Conservation (phyloP, 2,888 invertebrate genomes). For the Agapostemon virescens region DNA sequence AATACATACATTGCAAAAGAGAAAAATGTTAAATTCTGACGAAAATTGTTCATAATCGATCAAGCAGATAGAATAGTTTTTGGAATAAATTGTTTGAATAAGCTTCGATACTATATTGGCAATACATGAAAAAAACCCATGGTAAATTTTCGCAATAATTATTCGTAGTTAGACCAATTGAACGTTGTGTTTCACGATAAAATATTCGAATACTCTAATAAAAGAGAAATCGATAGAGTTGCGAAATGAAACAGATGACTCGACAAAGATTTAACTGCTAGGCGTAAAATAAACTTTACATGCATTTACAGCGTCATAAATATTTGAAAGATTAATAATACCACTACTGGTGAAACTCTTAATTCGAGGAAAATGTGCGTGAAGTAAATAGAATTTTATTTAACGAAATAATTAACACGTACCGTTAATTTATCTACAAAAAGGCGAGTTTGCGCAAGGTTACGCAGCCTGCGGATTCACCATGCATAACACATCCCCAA, state of each 20-base stretch:
- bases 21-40: no score
- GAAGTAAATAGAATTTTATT: neutral
- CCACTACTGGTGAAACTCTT: neutral
- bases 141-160: neutral
- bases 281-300: no score
- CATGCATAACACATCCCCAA: no score
- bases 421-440: no score
- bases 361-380: neutral
- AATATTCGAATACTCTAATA: neutral
- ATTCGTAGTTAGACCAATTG: neutral
- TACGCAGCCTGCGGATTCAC: neutral
- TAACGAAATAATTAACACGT: no score
- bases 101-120: no score
- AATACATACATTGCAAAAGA: no score
- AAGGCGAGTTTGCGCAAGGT: neutral
- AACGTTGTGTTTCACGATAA: neutral
- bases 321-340: neutral
- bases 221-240: neutral
- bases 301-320: neutral
- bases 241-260: neutral
- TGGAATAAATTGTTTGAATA: no score
- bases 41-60: neutral
- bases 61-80: neutral
- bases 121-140: neutral
- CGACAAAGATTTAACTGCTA: no score